Percentiles rank a stretch among this genome's conserved stretches.
These are phyloP conservation scores for Coturnix japonica DNA, from an alignment of 2,113 vertebrate species.

Conservation along the genomic window DNA sequence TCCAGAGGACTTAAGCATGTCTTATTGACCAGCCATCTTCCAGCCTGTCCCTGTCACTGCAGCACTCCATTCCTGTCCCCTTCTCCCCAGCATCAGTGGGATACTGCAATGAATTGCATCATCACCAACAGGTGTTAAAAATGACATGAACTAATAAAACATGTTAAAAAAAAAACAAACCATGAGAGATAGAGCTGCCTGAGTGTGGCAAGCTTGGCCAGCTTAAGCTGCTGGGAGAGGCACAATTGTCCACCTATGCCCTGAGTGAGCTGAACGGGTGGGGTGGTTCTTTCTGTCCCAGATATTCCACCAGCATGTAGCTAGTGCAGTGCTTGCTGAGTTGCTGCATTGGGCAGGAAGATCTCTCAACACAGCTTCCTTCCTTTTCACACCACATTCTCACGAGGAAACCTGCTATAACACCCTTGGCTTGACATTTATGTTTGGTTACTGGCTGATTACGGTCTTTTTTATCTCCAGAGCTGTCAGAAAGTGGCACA, in stretches of 20 bases:
- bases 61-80: neutral
- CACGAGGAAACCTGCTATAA: slow-evolving; percentile 54
- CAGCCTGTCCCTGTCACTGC: neutral
- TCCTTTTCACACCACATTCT: slow-evolving; percentile 59
- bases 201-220: neutral
- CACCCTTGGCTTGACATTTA: slow-evolving; percentile 62
- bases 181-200: neutral
- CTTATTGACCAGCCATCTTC: neutral
- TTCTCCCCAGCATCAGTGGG: neutral
- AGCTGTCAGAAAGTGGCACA: neutral
- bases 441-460: neutral
- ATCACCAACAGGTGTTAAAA: neutral
- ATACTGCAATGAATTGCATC: neutral
- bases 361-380: slow-evolving; percentile 58
- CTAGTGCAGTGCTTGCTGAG: neutral
- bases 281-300: neutral
- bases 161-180: neutral
- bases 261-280: neutral
- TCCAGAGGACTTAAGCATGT: neutral
- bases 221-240: neutral
- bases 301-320: neutral
- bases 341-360: slow-evolving; percentile 40
- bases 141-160: neutral
- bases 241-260: neutral
- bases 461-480: neutral